Conservation (phyloP, 2,888 invertebrate species). For the Pomacea canaliculata region DNA sequence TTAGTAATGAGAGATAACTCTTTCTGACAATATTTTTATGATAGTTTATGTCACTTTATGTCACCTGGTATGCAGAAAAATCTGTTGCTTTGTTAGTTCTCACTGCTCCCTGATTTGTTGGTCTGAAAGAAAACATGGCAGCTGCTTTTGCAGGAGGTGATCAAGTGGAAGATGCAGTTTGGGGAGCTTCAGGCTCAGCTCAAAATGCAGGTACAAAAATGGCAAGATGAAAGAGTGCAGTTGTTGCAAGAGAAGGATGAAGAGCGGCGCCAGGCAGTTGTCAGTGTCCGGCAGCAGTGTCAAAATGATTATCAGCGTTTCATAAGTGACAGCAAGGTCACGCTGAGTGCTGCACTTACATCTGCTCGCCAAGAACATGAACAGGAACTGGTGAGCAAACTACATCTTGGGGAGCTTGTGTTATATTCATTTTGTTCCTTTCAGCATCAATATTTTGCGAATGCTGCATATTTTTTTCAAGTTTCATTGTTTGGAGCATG, state of each 20-base stretch:
- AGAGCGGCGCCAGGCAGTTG: slow-evolving; percentile 22
- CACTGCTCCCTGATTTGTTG: too few species aligned
- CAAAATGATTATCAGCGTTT: slow-evolving; percentile 54
- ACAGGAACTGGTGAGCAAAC: slow-evolving; percentile 15
- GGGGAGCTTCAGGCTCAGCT: slow-evolving; percentile 38
- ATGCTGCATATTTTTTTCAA: too few species aligned
- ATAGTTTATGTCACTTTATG: too few species aligned
- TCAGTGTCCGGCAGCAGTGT: slow-evolving; percentile 41
- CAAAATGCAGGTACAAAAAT: slow-evolving; percentile 34
- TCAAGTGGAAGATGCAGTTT: slow-evolving; percentile 38
- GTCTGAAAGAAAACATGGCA: not conserved
- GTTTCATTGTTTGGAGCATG: too few species aligned
- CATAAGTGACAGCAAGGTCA: slow-evolving; percentile 52
- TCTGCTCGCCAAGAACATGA: slow-evolving; percentile 49
- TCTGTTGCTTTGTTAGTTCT: too few species aligned
- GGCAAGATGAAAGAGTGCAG: slow-evolving; percentile 42
- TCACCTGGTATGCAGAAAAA: too few species aligned
- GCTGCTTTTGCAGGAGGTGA: slow-evolving; percentile 43
- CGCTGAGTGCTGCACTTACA: slow-evolving; percentile 54
- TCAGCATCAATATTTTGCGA: too few species aligned
- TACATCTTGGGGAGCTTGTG: too few species aligned
- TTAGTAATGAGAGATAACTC: too few species aligned
- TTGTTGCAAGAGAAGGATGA: slow-evolving; percentile 33
- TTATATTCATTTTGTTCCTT: too few species aligned
- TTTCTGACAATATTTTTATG: too few species aligned